Base-by-base conservation (phyloP, 2,797 vertebrate genomes). In the Rhinatrema bivittatum region DNA sequence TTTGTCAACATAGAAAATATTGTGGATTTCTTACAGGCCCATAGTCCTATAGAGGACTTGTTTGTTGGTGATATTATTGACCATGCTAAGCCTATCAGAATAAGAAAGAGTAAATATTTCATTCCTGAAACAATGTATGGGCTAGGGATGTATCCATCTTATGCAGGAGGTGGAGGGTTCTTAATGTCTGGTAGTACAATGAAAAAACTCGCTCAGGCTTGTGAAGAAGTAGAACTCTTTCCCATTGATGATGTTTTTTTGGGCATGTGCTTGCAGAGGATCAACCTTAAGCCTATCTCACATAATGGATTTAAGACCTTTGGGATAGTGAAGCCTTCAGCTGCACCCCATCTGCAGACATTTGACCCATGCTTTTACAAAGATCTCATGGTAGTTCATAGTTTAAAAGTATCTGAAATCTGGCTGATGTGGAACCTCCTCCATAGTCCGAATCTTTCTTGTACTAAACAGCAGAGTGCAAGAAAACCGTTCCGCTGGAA, bases 401-500 rank as follows among this genome's bases (percentile, higher is more conserved):
- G 96, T 46, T 79, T 99, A 35, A 95, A 86, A 0, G 90, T 87
- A 3, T 84, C 94, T 1, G 93, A 99, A 70, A 92, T 99, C 59
- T 99, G 95, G 96, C 84, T 99, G 2, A 99, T 99, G 96, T 99
- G 94, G 94, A 90, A 84, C 55, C 80, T 98, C 16, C 81, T 98
- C 24, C 89, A 97, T 3, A 88, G 88, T 46, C 72, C 57, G 3
- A 65, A 72, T 17, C 84, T 70, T 16, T 89, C 87, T 65, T 92
- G 94, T 49, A 86, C 82, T 4, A 81, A 65, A 25, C 74, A 63
- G 44, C 69, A 72, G 34, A 49, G 70, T 23, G 62, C 64, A 11
- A 82, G 71, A 1, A 62, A 71, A 11, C 74, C 81, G 38, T 99
- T 99, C 64, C 85, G 63, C 1, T 98, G 95, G 95, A 77, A 65